Base-by-base conservation (phyloP, 2,797 vertebrate genomes). In the Coregonus suidteri region DNA sequence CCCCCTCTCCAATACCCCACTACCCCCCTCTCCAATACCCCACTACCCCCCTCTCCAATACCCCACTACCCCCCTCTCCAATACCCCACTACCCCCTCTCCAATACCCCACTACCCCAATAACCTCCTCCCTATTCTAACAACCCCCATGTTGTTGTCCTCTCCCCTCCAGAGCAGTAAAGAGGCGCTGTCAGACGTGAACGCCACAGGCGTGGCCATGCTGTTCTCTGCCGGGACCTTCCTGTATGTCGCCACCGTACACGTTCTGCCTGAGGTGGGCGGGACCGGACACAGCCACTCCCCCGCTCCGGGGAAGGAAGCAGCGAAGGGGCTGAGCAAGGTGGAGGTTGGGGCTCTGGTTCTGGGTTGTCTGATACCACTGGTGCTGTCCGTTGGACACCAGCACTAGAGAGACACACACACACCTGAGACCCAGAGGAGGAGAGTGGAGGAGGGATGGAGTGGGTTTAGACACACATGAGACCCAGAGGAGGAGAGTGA, bases 181-280 rank as follows among this genome's bases (percentile, higher is more conserved):
- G 97, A 99, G 93, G 98, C 97, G 3, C 94, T 99, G 81, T 99
- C 97, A 6, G 94, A 99, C 78, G 94, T 99, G 87, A 99, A 98
- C 53, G 98, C 98, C 91, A 99, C 98, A 0, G 98, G 98, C 34
- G 96, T 99, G 35, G 98, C 98, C 89, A 99, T 99, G 97, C 95
- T 99, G 64, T 99, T 99, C 91, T 99, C 98, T 34, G 98, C 98
- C 0, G 98, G 98, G 78, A 99, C 98, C 83, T 99, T 99, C 92
- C 96, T 99, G 52, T 99, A 99, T 1, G 98, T 99, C 83, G 98
- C 98, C 87, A 99, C 98, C 1, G 98, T 99, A 47, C 98, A 99
- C 0, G 98, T 99, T 79, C 97, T 99, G 51, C 98, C 98, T 0
- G 98, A 99, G 92, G 98, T 99, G 53, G 98, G 98, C 1, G 98